These are phyloP conservation scores for Heliopora coerulea DNA, from an alignment of 92 coral and sea anemone genomes.

Conservation along the genomic window DNA sequence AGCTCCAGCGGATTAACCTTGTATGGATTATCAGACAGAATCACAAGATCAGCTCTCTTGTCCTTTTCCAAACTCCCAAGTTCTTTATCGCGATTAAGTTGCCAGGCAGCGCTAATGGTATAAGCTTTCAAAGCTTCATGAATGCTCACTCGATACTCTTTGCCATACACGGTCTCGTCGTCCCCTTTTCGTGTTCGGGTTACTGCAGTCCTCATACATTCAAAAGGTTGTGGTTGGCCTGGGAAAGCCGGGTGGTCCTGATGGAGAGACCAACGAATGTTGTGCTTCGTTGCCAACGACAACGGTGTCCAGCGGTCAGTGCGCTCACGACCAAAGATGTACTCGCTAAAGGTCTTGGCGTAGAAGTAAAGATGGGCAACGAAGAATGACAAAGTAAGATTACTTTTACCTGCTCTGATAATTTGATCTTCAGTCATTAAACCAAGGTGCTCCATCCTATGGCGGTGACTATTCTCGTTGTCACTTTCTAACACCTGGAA, in stretches of 20 bases:
- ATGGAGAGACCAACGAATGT: constrained; percentile 62
- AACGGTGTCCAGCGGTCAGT: constrained; percentile 72
- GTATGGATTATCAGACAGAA: constrained; percentile 49
- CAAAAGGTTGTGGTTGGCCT: constrained; percentile 54
- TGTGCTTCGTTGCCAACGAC: constrained; percentile 53
- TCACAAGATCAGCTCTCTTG: constrained; percentile 55
- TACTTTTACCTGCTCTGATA: constrained; percentile 47
- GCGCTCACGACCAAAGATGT: constrained; percentile 58
- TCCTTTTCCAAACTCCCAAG: constrained; percentile 55
- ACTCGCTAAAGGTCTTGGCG: constrained; percentile 41
- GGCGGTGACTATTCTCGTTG: constrained; percentile 10
- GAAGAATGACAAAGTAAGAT: constrained; percentile 64
- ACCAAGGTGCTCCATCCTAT: constrained; percentile 64
- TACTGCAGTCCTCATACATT: constrained; percentile 59
- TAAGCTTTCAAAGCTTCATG: constrained; percentile 59
- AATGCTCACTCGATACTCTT: constrained; percentile 50
- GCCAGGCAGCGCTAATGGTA: constrained; percentile 70
- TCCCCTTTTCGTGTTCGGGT: constrained; percentile 52
- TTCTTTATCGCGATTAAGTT: constrained; percentile 46
- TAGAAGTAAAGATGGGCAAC: constrained; percentile 64
- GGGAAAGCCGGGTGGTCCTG: constrained; percentile 55
- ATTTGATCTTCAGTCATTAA: constrained; percentile 47
- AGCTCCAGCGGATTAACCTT: constrained; percentile 53
- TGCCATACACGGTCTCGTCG: constrained; percentile 50
- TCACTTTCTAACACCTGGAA: not conserved